A percentile compares a stretch with the other conserved stretches of the same genome.
Conservation (phyloP, 2,888 invertebrate genomes). For the Tholera decimalis region DNA sequence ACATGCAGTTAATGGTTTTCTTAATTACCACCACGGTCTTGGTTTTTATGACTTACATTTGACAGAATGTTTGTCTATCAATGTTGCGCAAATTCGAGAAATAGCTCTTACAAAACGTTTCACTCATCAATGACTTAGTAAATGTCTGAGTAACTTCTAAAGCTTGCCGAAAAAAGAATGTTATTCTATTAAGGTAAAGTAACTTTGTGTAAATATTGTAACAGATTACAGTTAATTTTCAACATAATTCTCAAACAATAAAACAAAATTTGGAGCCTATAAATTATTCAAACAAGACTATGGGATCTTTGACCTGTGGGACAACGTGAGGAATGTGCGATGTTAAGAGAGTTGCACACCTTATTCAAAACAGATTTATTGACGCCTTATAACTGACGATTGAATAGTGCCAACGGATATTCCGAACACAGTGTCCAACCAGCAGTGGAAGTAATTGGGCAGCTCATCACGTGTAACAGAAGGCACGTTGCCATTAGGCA, state of each 20-base stretch:
- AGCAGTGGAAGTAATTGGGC: neutral
- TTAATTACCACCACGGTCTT: slow-evolving; percentile 55
- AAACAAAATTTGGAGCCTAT: slow-evolving; percentile 23
- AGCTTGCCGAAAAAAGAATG: slow-evolving; percentile 28
- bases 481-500: neutral
- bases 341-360: slow-evolving; percentile 11
- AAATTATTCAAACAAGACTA: slow-evolving; percentile 49
- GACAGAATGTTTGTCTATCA: slow-evolving; percentile 36
- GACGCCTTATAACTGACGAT: neutral
- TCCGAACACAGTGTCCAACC: neutral
- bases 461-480: neutral
- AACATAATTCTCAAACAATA: slow-evolving; percentile 33
- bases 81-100: slow-evolving; percentile 45
- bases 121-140: slow-evolving; percentile 32
- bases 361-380: slow-evolving; percentile 34
- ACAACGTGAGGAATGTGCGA: slow-evolving; percentile 29
- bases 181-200: slow-evolving; percentile 12
- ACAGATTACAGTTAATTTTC: slow-evolving; percentile 11
- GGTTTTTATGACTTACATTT: slow-evolving; percentile 52
- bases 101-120: slow-evolving; percentile 33
- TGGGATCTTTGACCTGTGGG: slow-evolving; percentile 38
- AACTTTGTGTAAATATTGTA: slow-evolving; percentile 40
- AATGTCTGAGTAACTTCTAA: slow-evolving; percentile 28
- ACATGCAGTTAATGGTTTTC: slow-evolving; percentile 57
- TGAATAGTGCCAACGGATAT: slow-evolving; percentile 3